These are phyloP conservation scores for Thalpophila matura DNA, from an alignment of 2,888 invertebrate genomes.

Conservation along the genomic window DNA sequence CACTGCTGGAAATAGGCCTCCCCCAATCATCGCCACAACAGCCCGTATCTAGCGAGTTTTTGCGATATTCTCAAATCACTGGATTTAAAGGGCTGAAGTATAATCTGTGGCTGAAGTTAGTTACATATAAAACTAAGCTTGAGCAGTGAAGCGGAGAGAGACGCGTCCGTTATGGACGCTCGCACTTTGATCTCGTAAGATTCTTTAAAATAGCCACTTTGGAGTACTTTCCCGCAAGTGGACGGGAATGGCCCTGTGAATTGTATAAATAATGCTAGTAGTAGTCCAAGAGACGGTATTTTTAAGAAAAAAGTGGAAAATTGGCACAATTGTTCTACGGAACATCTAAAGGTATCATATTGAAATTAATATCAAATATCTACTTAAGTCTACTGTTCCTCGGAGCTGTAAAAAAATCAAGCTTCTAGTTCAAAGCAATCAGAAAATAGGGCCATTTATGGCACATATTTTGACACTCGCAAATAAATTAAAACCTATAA, in stretches of 20 bases:
- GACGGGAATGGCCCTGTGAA: constrained; percentile 18
- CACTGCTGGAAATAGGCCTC: too few relatives aligned
- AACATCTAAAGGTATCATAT: too few relatives aligned
- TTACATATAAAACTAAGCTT: constrained; percentile 33
- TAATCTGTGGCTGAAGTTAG: neutral
- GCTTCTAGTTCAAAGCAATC: too few relatives aligned
- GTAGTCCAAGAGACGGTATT: neutral
- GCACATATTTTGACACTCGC: too few relatives aligned
- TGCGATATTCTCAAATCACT: neutral
- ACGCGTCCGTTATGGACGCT: constrained; percentile 39
- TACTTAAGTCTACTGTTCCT: too few relatives aligned
- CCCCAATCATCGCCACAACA: too few relatives aligned
- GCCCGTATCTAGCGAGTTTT: too few relatives aligned
- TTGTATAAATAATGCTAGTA: constrained; percentile 41
- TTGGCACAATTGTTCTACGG: neutral
- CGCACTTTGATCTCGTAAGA: constrained; percentile 44
- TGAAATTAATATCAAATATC: too few relatives aligned
- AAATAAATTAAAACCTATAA: too few relatives aligned
- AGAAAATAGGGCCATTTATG: too few relatives aligned
- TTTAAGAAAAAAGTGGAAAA: constrained; percentile 1
- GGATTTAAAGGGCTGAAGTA: neutral
- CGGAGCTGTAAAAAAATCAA: too few relatives aligned
- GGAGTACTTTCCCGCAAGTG: constrained; percentile 17
- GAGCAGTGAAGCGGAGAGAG: constrained; percentile 28
- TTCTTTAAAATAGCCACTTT: constrained; percentile 45